Evolutionary conservation across 1,140 invertebrate species (phyloP), one percentile per base, ranked within the genome.

Genomic region (Tribolium madens): DNA sequence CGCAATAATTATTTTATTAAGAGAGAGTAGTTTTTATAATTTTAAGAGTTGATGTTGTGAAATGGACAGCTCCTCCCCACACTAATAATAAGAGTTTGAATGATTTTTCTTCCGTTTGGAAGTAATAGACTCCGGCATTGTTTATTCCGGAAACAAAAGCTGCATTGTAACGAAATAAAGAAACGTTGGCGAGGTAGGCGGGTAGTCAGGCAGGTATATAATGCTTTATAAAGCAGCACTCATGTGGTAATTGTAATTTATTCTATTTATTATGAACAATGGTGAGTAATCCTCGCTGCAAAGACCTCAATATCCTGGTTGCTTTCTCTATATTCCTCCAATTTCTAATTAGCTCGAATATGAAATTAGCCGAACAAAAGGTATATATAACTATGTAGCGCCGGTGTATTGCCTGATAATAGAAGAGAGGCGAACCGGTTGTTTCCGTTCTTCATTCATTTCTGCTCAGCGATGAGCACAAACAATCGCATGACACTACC

Each of bases 381-480:
- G 70, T 52, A 72, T 71, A 71, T 71, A 71, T 71, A 71, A 52
- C 70, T 73, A 73, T 73, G 47, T 73, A 73, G 71, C 72, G 71
- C 31, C 75, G 75, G 79, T 80, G 72, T 79, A 82, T 82, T 78
- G 77, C 76, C 75, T 78, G 73, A 82, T 81, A 81, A 81, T 81
- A 76, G 81, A 76, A 81, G n/a, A n/a, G n/a, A n/a, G 79, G 79
- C 79, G 79, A 81, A 81, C 79, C 79, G 76, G 79, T 81, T 81
- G 79, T 81, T 81, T 80, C 81, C 81, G 79, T 82, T 82, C 81
- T 82, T 82, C 81, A 80, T 82, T 82, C 80, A 79, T 82, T 82
- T 82, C 81, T 82, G 69, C 79, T 26, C 21, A 26, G 73, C 81
- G 81, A 82, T 80, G 81, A 82, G 79, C 79, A 78, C 81, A 80